Evolutionary conservation across 1,140 invertebrate genomes (phyloP).

Genomic region (Cepaea nemoralis): DNA sequence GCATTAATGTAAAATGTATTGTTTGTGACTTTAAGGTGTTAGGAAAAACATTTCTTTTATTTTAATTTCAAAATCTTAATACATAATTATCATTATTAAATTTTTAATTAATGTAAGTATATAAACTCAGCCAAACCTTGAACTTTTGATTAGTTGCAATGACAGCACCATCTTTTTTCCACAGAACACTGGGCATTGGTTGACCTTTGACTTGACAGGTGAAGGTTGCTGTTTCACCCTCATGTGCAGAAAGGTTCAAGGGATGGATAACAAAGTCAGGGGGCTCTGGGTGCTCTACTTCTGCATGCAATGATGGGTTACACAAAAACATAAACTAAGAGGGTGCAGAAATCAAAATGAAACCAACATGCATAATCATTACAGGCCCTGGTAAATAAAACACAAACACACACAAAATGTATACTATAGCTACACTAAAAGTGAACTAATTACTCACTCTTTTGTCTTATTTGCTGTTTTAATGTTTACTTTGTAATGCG

Average conservation of each 20-base stretch:
- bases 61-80: too few relatives aligned
- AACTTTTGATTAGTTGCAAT: conserved; percentile 49
- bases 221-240: conserved; percentile 48
- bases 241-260: conserved; percentile 38
- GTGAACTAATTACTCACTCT: not conserved
- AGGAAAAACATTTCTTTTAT: too few relatives aligned
- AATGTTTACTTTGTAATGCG: conserved; percentile 4
- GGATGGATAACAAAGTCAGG: conserved; percentile 54
- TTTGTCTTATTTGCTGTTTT: not conserved
- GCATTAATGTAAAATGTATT: too few relatives aligned
- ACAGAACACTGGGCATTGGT: conserved; percentile 89
- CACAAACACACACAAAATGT: not conserved
- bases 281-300: conserved; percentile 49
- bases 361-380: not conserved
- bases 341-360: not conserved
- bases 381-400: not conserved
- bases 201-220: conserved; percentile 81
- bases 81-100: too few relatives aligned
- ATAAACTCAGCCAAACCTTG: conserved; percentile 49
- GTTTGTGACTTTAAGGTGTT: too few relatives aligned
- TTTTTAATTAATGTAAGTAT: too few relatives aligned
- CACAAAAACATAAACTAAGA: not conserved
- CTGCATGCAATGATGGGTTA: conserved; percentile 39
- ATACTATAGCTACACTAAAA: not conserved
- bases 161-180: conserved; percentile 83